A percentile compares a stretch with the other conserved stretches of the same genome.
Evolutionary conservation across 2,113 vertebrate species (phyloP).

Genomic region (Trachemys scripta): DNA sequence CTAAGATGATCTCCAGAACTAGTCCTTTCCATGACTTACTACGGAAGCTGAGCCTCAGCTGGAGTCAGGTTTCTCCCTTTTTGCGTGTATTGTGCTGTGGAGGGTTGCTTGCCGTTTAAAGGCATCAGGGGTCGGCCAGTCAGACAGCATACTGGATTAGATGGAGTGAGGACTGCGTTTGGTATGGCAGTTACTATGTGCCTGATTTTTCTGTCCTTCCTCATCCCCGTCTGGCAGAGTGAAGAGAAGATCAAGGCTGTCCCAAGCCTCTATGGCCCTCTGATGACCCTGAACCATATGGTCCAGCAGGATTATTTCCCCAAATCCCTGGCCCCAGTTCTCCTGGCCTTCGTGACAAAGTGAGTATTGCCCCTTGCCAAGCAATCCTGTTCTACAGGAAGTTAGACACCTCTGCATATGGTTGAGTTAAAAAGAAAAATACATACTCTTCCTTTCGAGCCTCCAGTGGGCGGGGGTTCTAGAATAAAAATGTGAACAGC

Average conservation of each 20-base stretch:
- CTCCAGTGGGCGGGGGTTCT: not conserved
- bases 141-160: not conserved
- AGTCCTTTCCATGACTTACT: not conserved
- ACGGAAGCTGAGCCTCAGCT: not conserved
- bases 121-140: not conserved
- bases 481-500: not conserved
- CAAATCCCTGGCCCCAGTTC: conserved; percentile 85
- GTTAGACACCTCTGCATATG: not conserved
- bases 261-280: conserved; percentile 88
- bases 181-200: not conserved
- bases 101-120: not conserved
- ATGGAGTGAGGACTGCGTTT: not conserved
- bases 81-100: not conserved
- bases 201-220: not conserved
- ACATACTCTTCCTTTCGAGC: not conserved
- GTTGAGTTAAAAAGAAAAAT: not conserved
- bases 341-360: conserved; percentile 93
- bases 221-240: conserved; percentile 80
- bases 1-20: not conserved
- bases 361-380: conserved; percentile 78
- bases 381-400: not conserved
- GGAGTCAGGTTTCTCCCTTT: not conserved
- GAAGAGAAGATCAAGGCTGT: conserved; percentile 94
- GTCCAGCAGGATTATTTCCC: conserved; percentile 97
- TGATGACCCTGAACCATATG: conserved; percentile 90